Evolutionary conservation across 2,797 vertebrate genomes (phyloP).

Genomic region (Saxicola maurus): DNA sequence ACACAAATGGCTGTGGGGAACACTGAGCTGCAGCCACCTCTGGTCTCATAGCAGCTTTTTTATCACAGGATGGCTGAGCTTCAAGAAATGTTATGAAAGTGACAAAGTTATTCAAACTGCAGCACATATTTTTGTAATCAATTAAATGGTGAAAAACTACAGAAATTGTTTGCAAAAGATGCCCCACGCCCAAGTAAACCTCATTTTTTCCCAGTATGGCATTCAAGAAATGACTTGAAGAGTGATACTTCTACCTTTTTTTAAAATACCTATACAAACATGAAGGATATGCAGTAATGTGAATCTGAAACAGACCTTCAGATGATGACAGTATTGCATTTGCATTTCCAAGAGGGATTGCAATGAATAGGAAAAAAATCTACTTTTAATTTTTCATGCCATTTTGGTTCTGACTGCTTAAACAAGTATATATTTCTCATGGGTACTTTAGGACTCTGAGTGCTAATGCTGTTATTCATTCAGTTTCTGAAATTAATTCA

Average conservation of each 20-base stretch:
- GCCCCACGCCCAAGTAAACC: neutral
- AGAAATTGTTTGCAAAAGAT: constrained; percentile 58
- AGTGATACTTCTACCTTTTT: neutral
- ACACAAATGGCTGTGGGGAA: constrained; percentile 38
- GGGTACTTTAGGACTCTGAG: neutral
- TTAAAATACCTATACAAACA: neutral
- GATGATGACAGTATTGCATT: constrained; percentile 13
- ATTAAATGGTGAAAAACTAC: constrained; percentile 34
- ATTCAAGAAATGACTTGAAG: constrained; percentile 36
- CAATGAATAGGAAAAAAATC: neutral
- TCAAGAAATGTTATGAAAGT: constrained; percentile 62
- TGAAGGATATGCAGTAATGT: neutral
- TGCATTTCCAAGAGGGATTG: neutral
- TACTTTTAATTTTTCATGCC: constrained; percentile 35
- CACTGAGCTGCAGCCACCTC: constrained; percentile 46
- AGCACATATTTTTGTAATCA: constrained; percentile 57
- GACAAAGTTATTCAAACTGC: constrained; percentile 52
- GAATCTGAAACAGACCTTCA: constrained; percentile 28
- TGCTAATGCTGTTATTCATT: neutral
- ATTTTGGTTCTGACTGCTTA: constrained; percentile 28
- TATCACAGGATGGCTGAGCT: constrained; percentile 51
- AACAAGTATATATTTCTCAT: constrained; percentile 6
- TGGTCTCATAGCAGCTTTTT: constrained; percentile 57
- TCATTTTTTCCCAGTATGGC: neutral
- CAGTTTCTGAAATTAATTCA: neutral